Conservation (phyloP, 1,140 invertebrate genomes). For the Drosophila guanche region DNA sequence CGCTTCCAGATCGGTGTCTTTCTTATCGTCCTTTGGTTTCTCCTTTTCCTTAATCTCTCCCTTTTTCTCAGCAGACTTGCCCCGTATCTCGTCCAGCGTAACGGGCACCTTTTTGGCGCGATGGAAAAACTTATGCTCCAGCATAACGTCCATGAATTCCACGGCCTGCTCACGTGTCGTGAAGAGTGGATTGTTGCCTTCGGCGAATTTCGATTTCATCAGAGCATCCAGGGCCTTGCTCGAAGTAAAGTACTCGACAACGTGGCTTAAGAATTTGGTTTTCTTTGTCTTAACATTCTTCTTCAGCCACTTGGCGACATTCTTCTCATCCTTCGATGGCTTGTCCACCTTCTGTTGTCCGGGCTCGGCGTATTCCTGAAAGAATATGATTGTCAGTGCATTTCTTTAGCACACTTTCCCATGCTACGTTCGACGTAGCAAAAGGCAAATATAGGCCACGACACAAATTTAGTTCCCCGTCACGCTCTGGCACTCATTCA, state of each 20-base stretch:
- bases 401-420: conserved; percentile 18
- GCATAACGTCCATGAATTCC: conserved; percentile 92
- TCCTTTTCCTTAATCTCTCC: conserved; percentile 47
- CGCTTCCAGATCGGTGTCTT: conserved; percentile 46
- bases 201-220: conserved; percentile 95
- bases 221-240: conserved; percentile 95
- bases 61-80: conserved; percentile 78
- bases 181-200: conserved; percentile 91
- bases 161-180: conserved; percentile 91
- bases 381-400: conserved; percentile 2
- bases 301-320: conserved; percentile 96
- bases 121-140: conserved; percentile 97
- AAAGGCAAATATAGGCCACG: conserved; percentile 61
- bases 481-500: conserved; percentile 32
- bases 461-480: conserved; percentile 64
- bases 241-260: conserved; percentile 97
- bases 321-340: conserved; percentile 95
- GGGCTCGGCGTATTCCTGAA: conserved; percentile 80
- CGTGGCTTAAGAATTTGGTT: conserved; percentile 97
- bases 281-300: conserved; percentile 96
- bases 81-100: conserved; percentile 88
- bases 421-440: not conserved
- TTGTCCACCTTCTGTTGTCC: conserved; percentile 87
- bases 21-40: conserved; percentile 53
- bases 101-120: conserved; percentile 95